Conservation (phyloP, 1,140 invertebrate species). For the Pararge aegeria region DNA sequence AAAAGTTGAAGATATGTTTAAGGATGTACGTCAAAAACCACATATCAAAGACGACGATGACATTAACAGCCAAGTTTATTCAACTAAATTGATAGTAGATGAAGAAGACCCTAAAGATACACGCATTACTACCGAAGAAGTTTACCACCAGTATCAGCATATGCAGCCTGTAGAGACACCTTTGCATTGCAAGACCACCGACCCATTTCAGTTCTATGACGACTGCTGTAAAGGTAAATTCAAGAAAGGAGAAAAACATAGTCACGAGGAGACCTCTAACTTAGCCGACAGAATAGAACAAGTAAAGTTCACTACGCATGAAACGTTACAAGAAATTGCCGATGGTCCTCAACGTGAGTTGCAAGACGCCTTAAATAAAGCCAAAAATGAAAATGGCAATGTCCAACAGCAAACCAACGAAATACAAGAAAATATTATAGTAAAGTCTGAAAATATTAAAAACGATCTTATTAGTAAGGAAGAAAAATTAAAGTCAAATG, state of each 20-base stretch:
- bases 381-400: conserved; percentile 56
- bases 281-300: conserved; percentile 64
- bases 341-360: conserved; percentile 45
- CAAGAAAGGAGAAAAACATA: conserved; percentile 59
- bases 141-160: conserved; percentile 65
- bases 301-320: conserved; percentile 56
- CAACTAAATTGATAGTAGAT: conserved; percentile 67
- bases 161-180: conserved; percentile 73
- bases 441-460: conserved; percentile 45
- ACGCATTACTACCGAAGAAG: conserved; percentile 55
- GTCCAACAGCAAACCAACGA: conserved; percentile 48
- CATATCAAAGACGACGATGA: conserved; percentile 63
- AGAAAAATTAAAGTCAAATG: conserved; percentile 41
- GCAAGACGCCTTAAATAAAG: conserved; percentile 48
- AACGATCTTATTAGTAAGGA: conserved; percentile 50
- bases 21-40: conserved; percentile 64
- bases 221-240: conserved; percentile 62
- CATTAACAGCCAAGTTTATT: conserved; percentile 53
- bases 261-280: conserved; percentile 69
- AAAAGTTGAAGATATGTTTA: conserved; percentile 78
- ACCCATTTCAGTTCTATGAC: conserved; percentile 61
- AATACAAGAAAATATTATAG: conserved; percentile 45
- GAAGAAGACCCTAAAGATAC: conserved; percentile 52
- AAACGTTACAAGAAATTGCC: conserved; percentile 51
- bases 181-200: conserved; percentile 36